Evolutionary conservation across 2,888 invertebrate species (phyloP), one percentile per base, ranked within the genome.

Genomic region (Heliothis peltigera): DNA sequence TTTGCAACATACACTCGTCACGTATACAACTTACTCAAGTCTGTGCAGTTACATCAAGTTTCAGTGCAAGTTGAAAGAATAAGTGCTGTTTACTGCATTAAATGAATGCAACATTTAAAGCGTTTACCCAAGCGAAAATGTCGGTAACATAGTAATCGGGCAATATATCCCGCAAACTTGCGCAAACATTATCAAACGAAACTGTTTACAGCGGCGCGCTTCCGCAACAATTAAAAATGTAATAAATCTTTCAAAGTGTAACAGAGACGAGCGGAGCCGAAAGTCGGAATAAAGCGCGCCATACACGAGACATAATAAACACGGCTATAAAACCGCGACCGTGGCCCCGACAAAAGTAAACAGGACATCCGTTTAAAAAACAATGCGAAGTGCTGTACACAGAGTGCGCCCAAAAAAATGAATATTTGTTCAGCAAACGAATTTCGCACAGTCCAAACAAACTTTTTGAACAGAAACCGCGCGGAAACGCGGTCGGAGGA

Each of bases 331-430:
- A 87, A 83, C 85, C 86, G 79, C 83, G 81, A 57, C 77, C 80
- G 81, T 80, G 76, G 81, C 82, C 77, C 81, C 79, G 79, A 86
- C 85, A 84, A 88, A 87, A 87, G 86, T 86, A 87, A 86, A 87
- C 89, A 89, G 89, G 89, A 89, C 85, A 86, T 89, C 87, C 90
- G 90, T 80, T 89, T 85, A 81, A 81, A 86, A 90, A 90, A 90
- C 90, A 90, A 89, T 90, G 89, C 86, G 84, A 85, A 87, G 85
- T 85, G 84, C 79, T 69, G 78, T 77, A 82, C 81, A 80, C 80
- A 77, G 75, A 64, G 70, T 67, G 59, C 68, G 64, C 55, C 53
- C 52, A 79, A 88, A 89, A 88, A 87, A 85, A 87, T 85, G 84
- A 84, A 87, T 87, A 89, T 89, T 88, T 86, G 85, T 85, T 85